Percentiles rank a stretch among this genome's conserved stretches.
Evolutionary conservation across 2,113 vertebrate species (phyloP).

Genomic region (Prochilodus magdalenae): DNA sequence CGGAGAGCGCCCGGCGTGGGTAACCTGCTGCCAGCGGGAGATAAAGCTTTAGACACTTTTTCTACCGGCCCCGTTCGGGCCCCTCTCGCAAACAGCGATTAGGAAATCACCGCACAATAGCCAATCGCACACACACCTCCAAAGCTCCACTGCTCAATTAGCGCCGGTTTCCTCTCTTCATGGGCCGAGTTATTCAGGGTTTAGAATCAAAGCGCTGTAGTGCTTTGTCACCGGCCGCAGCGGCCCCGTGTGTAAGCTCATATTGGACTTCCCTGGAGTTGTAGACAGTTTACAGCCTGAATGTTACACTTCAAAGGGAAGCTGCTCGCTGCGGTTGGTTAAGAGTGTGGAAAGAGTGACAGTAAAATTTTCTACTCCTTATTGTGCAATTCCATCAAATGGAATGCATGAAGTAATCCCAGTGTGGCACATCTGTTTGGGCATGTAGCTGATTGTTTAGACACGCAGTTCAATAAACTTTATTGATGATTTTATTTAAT

Average conservation of each 20-base stretch:
- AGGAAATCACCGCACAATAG: slow-evolving; percentile 43
- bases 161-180: slow-evolving; percentile 27
- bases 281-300: slow-evolving; percentile 61
- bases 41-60: slow-evolving; percentile 48
- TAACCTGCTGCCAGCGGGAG: slow-evolving; percentile 51
- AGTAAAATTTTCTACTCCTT: slow-evolving; percentile 47
- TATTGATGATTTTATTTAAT: no score
- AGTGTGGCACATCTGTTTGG: neutral
- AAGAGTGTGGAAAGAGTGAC: slow-evolving; percentile 45
- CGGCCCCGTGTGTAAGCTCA: neutral
- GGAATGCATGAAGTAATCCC: slow-evolving; percentile 19
- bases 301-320: slow-evolving; percentile 60
- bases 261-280: slow-evolving; percentile 33
- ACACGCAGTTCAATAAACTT: no score
- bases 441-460: no score
- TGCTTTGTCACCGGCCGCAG: slow-evolving; percentile 6
- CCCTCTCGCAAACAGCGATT: slow-evolving; percentile 31
- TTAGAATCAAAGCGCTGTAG: slow-evolving; percentile 31
- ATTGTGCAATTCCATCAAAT: neutral
- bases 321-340: slow-evolving; percentile 48
- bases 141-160: slow-evolving; percentile 12
- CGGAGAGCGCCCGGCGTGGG: slow-evolving; percentile 32
- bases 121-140: slow-evolving; percentile 15
- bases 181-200: slow-evolving; percentile 6
- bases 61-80: slow-evolving; percentile 9